Percentiles rank a stretch among this genome's conserved stretches.
phyloP scores from a whole-genome alignment of 2,113 vertebrate genomes.

The Mormoops blainvillei region DNA sequence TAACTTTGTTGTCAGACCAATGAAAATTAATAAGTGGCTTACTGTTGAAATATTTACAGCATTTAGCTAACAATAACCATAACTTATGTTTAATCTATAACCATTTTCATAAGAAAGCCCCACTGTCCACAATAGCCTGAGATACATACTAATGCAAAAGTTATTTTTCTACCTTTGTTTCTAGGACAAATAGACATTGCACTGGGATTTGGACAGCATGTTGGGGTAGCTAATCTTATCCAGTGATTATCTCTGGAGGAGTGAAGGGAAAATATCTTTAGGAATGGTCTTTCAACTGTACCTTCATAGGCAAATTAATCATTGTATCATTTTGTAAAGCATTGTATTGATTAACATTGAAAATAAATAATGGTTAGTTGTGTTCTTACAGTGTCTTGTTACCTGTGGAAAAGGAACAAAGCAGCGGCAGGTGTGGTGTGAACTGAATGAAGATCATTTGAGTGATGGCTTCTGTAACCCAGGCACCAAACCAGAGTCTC shows the following conservation, averaged over 20 bases:
- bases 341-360: not conserved
- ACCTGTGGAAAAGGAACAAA: constrained; percentile 92
- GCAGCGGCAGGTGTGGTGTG: constrained; percentile 90
- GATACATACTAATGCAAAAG: not conserved
- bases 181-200: not conserved
- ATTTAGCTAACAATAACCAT: not conserved
- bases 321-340: not conserved
- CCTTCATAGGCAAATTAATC: not conserved
- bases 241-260: not conserved
- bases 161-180: not conserved
- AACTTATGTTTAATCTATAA: not conserved
- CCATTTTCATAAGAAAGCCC: not conserved
- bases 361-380: not conserved
- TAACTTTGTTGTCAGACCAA: not conserved
- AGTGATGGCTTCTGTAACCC: constrained; percentile 87
- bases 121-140: not conserved
- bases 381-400: constrained; percentile 85
- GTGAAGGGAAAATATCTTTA: not conserved
- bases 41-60: not conserved
- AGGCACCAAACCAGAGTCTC: constrained; percentile 82
- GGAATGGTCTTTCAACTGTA: not conserved
- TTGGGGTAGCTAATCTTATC: not conserved
- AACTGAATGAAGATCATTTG: constrained; percentile 83
- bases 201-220: not conserved
- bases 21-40: not conserved